These are phyloP conservation scores for Drosophila longiperda DNA, from an alignment of 2,888 invertebrate genomes.

Conservation along the genomic window DNA sequence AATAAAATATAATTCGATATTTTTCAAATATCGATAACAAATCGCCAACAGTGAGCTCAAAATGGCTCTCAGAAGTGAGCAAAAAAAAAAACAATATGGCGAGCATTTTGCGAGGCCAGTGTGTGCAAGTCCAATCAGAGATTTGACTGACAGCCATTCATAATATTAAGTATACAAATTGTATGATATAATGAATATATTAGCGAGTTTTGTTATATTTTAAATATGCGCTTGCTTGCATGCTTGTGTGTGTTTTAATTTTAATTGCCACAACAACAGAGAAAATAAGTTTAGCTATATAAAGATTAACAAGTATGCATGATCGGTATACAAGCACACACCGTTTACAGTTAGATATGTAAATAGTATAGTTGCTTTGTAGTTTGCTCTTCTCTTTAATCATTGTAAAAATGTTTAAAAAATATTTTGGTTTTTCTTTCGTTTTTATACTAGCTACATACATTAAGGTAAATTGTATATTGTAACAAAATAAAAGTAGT, in stretches of 20 bases:
- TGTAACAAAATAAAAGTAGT: constrained; percentile 79
- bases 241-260: constrained; percentile 41
- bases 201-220: constrained; percentile 55
- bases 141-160: constrained; percentile 51
- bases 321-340: constrained; percentile 18
- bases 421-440: constrained; percentile 55
- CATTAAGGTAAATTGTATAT: constrained; percentile 75
- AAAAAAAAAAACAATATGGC: constrained; percentile 54
- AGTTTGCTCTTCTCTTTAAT: constrained; percentile 38
- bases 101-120: constrained; percentile 71
- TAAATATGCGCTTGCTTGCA: constrained; percentile 19
- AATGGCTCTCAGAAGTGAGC: constrained; percentile 18
- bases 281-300: constrained; percentile 28
- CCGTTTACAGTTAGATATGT: constrained; percentile 47
- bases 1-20: constrained; percentile 61
- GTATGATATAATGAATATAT: constrained; percentile 57
- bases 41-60: constrained; percentile 50
- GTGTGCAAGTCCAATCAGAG: constrained; percentile 32
- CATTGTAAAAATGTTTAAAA: constrained; percentile 73
- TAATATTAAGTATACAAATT: constrained; percentile 62
- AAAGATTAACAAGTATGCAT: constrained; percentile 26
- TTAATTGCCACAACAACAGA: constrained; percentile 45
- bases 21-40: constrained; percentile 74
- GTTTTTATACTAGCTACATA: constrained; percentile 65
- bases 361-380: constrained; percentile 38